Percentiles rank a stretch among this genome's conserved stretches.
These are phyloP conservation scores for Ranitomeya imitator DNA, from an alignment of 2,113 vertebrate genomes.

Conservation along the genomic window DNA sequence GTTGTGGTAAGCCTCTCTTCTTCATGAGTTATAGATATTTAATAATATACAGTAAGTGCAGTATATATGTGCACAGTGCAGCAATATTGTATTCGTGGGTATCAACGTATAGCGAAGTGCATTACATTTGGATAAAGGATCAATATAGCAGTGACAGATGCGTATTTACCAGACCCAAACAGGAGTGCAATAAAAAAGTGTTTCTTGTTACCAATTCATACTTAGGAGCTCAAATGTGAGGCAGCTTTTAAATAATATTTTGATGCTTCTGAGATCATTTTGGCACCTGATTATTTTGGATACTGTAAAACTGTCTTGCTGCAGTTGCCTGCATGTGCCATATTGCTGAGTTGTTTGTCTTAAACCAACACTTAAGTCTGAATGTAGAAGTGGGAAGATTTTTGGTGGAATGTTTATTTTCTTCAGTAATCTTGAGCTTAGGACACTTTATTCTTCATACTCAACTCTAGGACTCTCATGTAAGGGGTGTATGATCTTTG, in stretches of 20 bases:
- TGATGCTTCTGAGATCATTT: neutral
- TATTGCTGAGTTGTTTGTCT: neutral
- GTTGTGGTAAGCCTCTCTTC: neutral
- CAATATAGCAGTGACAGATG: neutral
- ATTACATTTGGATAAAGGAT: neutral
- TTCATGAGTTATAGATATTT: neutral
- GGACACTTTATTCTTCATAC: constrained; percentile 65
- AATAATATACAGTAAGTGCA: neutral
- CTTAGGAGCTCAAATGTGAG: neutral
- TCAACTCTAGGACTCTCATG: constrained; percentile 85
- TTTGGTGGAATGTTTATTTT: constrained; percentile 6
- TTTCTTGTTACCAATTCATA: neutral
- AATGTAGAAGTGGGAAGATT: neutral
- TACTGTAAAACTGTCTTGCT: neutral
- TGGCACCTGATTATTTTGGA: neutral
- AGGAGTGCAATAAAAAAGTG: neutral
- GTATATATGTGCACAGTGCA: neutral
- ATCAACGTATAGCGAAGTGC: neutral
- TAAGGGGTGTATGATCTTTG: constrained; percentile 79
- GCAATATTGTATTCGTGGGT: neutral
- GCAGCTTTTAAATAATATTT: neutral
- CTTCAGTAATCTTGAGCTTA: constrained; percentile 6
- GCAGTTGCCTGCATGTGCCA: neutral
- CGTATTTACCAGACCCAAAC: neutral
- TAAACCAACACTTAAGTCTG: neutral